Conservation (phyloP, 2,113 vertebrate species). For the Ahaetulla prasina region DNA sequence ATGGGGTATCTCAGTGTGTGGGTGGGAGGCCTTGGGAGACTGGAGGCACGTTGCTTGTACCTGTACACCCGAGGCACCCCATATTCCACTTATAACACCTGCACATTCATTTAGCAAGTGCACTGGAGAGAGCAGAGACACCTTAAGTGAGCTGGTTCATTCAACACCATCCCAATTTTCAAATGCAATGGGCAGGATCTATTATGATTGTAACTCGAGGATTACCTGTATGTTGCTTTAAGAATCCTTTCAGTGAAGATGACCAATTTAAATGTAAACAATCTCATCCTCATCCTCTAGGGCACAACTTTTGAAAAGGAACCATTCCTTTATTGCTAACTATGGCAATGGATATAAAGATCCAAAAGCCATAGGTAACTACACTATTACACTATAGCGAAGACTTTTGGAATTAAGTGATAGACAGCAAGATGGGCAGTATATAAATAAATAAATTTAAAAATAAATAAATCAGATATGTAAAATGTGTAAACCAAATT, state of each 20-base stretch:
- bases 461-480: not conserved
- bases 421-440: not conserved
- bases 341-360: not conserved
- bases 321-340: not conserved
- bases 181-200: not conserved
- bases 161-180: not conserved
- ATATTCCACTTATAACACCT: not conserved
- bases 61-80: not conserved
- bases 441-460: not conserved
- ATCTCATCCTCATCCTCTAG: not conserved
- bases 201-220: not conserved
- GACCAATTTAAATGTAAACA: not conserved
- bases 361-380: not conserved
- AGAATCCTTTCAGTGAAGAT: constrained; percentile 34
- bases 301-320: not conserved
- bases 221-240: not conserved
- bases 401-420: not conserved
- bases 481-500: not conserved
- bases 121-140: not conserved
- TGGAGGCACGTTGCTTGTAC: not conserved
- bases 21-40: not conserved
- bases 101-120: not conserved
- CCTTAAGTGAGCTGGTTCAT: not conserved
- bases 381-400: not conserved
- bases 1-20: not conserved